A percentile compares a stretch with the other conserved stretches of the same genome.
Evolutionary conservation across 2,113 vertebrate genomes (phyloP).

Genomic region (Pedionomus torquatus): DNA sequence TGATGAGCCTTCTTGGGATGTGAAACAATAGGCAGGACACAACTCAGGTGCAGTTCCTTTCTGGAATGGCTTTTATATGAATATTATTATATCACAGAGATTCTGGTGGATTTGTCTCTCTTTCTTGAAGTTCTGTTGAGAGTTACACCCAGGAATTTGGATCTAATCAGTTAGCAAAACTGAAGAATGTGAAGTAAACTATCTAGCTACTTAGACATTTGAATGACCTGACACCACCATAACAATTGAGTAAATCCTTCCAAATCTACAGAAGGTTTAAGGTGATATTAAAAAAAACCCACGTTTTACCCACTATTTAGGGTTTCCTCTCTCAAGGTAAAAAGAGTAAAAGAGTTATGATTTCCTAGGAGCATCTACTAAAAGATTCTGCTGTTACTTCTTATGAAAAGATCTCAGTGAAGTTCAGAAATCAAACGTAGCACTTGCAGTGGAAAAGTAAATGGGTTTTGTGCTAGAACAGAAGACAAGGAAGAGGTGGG

Average conservation of each 20-base stretch:
- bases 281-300: neutral
- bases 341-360: neutral
- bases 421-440: neutral
- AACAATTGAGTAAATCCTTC: neutral
- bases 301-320: neutral
- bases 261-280: neutral
- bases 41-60: neutral
- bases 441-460: neutral
- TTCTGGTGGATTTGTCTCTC: neutral
- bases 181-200: neutral
- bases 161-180: conserved; percentile 3
- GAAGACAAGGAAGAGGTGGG: neutral
- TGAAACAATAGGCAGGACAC: neutral
- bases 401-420: neutral
- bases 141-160: neutral
- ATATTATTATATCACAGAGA: neutral
- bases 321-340: neutral
- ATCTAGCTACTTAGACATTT: neutral
- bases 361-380: neutral
- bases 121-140: neutral
- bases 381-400: neutral
- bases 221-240: neutral
- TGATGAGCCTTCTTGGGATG: neutral
- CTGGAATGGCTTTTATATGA: neutral
- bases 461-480: neutral